These are phyloP conservation scores for Phorcus lineatus DNA, from an alignment of 2,888 invertebrate species.

Conservation along the genomic window DNA sequence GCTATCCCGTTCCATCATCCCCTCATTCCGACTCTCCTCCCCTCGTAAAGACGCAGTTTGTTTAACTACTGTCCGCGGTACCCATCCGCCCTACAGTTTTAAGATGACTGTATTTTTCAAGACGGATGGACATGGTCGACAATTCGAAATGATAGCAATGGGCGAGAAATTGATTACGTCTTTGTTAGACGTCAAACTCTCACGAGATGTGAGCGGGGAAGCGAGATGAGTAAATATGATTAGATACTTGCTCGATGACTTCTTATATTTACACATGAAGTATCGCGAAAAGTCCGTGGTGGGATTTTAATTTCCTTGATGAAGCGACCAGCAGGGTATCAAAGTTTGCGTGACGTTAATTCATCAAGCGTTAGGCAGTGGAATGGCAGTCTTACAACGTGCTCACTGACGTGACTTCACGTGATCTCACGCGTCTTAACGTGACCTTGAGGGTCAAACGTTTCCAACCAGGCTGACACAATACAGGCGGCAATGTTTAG, in stretches of 20 bases:
- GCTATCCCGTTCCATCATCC: slow-evolving; percentile 40
- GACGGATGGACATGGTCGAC: slow-evolving; percentile 35
- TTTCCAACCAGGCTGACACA: slow-evolving; percentile 23
- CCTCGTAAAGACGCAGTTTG: slow-evolving; percentile 38
- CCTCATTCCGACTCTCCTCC: slow-evolving; percentile 25
- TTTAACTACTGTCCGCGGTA: slow-evolving; percentile 38
- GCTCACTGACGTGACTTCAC: slow-evolving; percentile 50
- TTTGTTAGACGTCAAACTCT: slow-evolving; percentile 41
- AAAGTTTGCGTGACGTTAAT: slow-evolving; percentile 54
- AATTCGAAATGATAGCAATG: slow-evolving; percentile 43
- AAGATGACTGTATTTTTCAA: slow-evolving; percentile 39
- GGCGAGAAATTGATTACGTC: slow-evolving; percentile 49
- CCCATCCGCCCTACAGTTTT: slow-evolving; percentile 26
- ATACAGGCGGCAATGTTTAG: background rate
- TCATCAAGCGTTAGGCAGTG: slow-evolving; percentile 48
- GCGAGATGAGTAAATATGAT: slow-evolving; percentile 55
- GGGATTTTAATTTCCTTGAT: slow-evolving; percentile 61
- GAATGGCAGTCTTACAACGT: slow-evolving; percentile 53
- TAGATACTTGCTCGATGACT: slow-evolving; percentile 48
- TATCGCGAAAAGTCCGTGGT: slow-evolving; percentile 45
- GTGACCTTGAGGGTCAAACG: background rate
- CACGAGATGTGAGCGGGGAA: slow-evolving; percentile 43
- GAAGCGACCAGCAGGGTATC: slow-evolving; percentile 51
- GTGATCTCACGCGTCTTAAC: slow-evolving; percentile 37
- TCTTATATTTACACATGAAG: slow-evolving; percentile 54